phyloP scores from a whole-genome alignment of 2,888 invertebrate species.

The Drosophila subsilvestris region DNA sequence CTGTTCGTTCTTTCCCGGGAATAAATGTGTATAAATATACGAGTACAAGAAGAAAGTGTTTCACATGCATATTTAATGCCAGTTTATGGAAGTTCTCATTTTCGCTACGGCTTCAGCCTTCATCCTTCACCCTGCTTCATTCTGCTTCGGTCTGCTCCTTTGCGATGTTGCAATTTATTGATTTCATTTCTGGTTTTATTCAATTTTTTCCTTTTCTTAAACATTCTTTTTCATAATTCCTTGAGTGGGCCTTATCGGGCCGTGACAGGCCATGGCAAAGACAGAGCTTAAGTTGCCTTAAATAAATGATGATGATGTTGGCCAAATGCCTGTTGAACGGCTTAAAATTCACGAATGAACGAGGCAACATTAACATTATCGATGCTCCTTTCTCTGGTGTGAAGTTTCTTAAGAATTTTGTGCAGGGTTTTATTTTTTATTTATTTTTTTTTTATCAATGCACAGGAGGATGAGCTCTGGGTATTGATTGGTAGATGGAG shows the following conservation, averaged over 20 bases:
- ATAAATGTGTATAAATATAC: slow-evolving; percentile 22
- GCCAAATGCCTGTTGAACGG: slow-evolving; percentile 32
- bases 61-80: slow-evolving; percentile 70
- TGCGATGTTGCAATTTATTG: slow-evolving; percentile 69
- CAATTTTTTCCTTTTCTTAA: slow-evolving; percentile 51
- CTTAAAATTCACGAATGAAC: slow-evolving; percentile 45
- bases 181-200: slow-evolving; percentile 66
- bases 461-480: neutral
- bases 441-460: slow-evolving; percentile 28
- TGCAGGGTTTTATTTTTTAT: slow-evolving; percentile 2
- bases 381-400: slow-evolving; percentile 7
- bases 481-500: neutral
- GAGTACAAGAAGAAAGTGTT: slow-evolving; percentile 35
- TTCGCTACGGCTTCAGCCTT: slow-evolving; percentile 16
- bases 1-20: slow-evolving; percentile 2
- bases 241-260: slow-evolving; percentile 39
- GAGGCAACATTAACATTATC: slow-evolving; percentile 38
- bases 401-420: slow-evolving; percentile 51
- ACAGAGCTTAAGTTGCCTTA: slow-evolving; percentile 18
- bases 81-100: slow-evolving; percentile 50
- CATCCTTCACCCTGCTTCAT: too few relatives aligned
- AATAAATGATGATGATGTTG: slow-evolving; percentile 60
- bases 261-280: slow-evolving; percentile 31
- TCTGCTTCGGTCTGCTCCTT: neutral
- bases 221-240: slow-evolving; percentile 48